Evolutionary conservation across 2,797 vertebrate species (phyloP), one percentile per base, ranked within the genome.

Genomic region (Sciaenops ocellatus): DNA sequence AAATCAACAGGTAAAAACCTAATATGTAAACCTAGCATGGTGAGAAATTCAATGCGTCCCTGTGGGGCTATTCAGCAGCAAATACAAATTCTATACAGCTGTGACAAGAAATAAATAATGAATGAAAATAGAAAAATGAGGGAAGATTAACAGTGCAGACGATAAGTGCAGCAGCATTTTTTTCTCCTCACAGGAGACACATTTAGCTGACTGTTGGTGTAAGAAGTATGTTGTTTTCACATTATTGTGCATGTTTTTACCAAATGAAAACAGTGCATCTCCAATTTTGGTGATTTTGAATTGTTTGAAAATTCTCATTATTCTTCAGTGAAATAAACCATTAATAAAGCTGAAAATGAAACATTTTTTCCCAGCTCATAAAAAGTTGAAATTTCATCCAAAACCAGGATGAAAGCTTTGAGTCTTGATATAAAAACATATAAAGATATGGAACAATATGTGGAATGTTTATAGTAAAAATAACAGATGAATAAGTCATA

Each of bases 121-220:
- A 82, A 74, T 73, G 60, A 70, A 38, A 76, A 38, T 34, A 22
- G 42, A 75, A 77, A 51, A 80, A 67, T 63, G 78, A 73, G 48
- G 44, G 60, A 30, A 69, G 57, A 73, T 82, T 56, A 86, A 75
- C 38, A 59, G 51, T 3, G 0, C 57, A 57, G 42, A 22, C 6
- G 26, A 51, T 42, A 26, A 74, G 34, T 20, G 28, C 46, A 26
- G 71, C 34, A n/a, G 41, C 30, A 48, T 54, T 68, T 73, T 38
- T 54, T 44, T 18, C 22, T 69, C 47, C 67, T 60, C 44, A 8
- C 3, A 2, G n/a, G 59, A 59, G 69, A 59, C n/a, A 18, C 52
- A 34, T 73, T 66, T 50, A 70, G 28, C 48, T 79, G 64, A 56
- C 56, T 54, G 62, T n/a, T 59, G 46, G 20, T 74, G 52, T 69